Evolutionary conservation across 2,113 vertebrate genomes (phyloP), one percentile per base, ranked within the genome.

Genomic region (Anthoscopus minutus): DNA sequence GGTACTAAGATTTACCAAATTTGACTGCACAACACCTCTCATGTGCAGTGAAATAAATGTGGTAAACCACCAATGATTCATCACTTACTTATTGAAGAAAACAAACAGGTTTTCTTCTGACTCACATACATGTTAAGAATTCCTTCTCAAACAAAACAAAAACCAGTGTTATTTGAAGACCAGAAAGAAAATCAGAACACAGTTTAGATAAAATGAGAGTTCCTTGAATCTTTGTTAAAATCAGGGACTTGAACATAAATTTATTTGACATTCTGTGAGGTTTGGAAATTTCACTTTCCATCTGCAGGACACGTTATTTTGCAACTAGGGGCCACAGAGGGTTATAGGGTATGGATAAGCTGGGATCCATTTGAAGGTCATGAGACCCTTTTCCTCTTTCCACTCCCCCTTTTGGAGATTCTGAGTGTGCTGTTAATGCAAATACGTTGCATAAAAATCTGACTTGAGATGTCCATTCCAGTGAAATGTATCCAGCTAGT

Each of bases 81-180:
- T 67, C 37, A 0, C 89, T 94, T 91, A 91, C 81, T 92, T 96
- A 87, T 74, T 86, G 38, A 47, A 93, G 72, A 90, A 96, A 93
- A 89, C 81, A 93, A 85, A 78, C n/a, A 96, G 40, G 60, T 83
- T 95, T 95, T 71, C 69, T 96, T 92, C 92, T 96, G 95, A 97
- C 90, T 95, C 92, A 92, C 37, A 71, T 8, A 13, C 57, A 51
- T 71, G 28, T 45, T 74, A 72, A 86, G 70, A 76, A 80, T 91
- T 89, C 60, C 78, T 89, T 86, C 70, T 73, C 56, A 62, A 77
- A 44, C 19, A 93, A 86, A 91, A 89, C 27, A 94, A 86, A 93
- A 92, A 10, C 3, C 56, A 74, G 30, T 28, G 69, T 86, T 91
- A 85, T 92, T 95, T 76, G 77, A 81, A 93, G 65, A 14, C 7